A percentile compares a stretch with the other conserved stretches of the same genome.
Conservation (phyloP, 2,888 invertebrate species). For the Eupeodes latifasciatus region DNA sequence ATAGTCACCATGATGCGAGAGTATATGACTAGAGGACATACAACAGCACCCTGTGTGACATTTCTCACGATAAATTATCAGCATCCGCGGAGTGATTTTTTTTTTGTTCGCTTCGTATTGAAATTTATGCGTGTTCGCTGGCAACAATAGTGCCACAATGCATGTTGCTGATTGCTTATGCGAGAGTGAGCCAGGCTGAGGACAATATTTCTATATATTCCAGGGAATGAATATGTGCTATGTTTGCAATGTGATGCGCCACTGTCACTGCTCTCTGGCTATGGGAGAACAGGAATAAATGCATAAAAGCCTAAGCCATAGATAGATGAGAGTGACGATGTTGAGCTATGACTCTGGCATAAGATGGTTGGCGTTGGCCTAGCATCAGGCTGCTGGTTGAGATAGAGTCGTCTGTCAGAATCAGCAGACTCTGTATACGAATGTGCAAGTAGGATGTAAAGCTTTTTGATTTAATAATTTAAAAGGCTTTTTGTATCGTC, state of each 20-base stretch:
- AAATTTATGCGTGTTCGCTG: slow-evolving; percentile 73
- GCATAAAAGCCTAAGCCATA: slow-evolving; percentile 20
- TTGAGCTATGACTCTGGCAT: slow-evolving; percentile 47
- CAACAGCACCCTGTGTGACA: slow-evolving; percentile 59
- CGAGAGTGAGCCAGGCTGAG: not conserved
- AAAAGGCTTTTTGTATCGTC: not conserved
- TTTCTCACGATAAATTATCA: slow-evolving; percentile 75
- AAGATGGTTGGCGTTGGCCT: slow-evolving; percentile 22
- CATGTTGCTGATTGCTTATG: slow-evolving; percentile 64
- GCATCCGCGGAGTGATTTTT: slow-evolving; percentile 53
- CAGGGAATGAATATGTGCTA: slow-evolving; percentile 9
- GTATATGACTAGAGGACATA: not conserved
- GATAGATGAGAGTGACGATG: slow-evolving; percentile 32
- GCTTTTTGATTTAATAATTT: slow-evolving; percentile 6
- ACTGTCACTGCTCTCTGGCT: not conserved
- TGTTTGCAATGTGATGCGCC: slow-evolving; percentile 28
- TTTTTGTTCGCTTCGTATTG: slow-evolving; percentile 41
- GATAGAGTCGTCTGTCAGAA: slow-evolving; percentile 42
- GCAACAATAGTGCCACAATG: slow-evolving; percentile 72
- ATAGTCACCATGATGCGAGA: not conserved
- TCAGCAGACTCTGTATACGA: not conserved
- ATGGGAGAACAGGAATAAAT: slow-evolving; percentile 34
- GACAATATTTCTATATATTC: slow-evolving; percentile 32
- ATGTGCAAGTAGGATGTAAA: not conserved
- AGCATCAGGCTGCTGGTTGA: not conserved